Base-by-base conservation (phyloP, 1,140 invertebrate species). In the Stegodyphus mimosarum region DNA sequence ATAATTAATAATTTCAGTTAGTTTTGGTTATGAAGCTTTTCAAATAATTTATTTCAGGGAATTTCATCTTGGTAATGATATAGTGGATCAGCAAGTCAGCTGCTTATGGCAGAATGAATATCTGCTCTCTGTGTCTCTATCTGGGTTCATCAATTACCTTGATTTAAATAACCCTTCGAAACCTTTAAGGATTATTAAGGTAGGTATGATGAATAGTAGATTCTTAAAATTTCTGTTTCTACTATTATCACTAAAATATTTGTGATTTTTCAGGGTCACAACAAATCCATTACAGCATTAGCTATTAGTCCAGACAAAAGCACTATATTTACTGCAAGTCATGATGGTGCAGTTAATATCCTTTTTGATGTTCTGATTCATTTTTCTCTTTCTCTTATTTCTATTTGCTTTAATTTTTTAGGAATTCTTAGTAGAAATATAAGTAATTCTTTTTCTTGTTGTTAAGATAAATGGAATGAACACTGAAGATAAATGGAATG, bases 231-330 rank as follows among this genome's bases (percentile, higher is more conserved):
- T 60, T 60, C 55, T 60, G 0, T 60, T 60, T 60, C 9, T 60
- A 10, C 1, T 10, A 60, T 60, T 60, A 10, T 60, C 15, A 60
- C 1, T 67, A 67, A n/a, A n/a, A n/a, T 9, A 17, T 83, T 88
- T 89, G 70, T 87, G 86, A 80, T 70, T 76, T 91, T 91, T 86
- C 89, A 95, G 94, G 98, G 96, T 7, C 98, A 99, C 91, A 99
- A 99, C 90, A 99, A 99, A 90, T 96, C 98, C 7, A 99, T 99
- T 80, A 99, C 97, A 67, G 94, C 96, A n/a, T 91, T 99, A 88
- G 93, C 94, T 2, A 90, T 97, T 10, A 94, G 93, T 88, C 93
- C 94, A 70, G 95, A 98, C 90, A 92, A 94, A 87, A 92, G 92
- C 77, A 94, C 92, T 70, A 94, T 99, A 74, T 99, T 95, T 89